Evolutionary conservation across 2,888 invertebrate genomes (phyloP).

Genomic region (Meteorus cinctellus): DNA sequence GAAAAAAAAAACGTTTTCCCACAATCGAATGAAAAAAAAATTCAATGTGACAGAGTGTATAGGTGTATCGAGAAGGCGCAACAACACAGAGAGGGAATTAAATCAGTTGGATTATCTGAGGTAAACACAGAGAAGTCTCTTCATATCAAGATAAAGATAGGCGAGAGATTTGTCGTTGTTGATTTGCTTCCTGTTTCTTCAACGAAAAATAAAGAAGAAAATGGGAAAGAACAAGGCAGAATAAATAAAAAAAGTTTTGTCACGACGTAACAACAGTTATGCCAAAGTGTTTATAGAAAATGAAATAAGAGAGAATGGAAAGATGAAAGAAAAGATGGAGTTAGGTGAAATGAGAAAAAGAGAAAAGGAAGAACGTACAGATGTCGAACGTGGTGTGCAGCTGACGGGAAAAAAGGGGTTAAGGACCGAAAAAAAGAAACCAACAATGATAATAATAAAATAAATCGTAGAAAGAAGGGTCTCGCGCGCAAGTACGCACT

Average conservation of each 20-base stretch:
- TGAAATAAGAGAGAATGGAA: conserved; percentile 47
- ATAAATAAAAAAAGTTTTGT: not conserved
- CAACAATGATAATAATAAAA: not conserved
- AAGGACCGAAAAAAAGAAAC: conserved; percentile 61
- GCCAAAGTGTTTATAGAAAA: conserved; percentile 37
- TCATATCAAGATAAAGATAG: conserved; percentile 29
- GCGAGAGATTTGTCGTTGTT: conserved; percentile 1
- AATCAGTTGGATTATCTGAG: conserved; percentile 15
- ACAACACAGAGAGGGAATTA: not conserved
- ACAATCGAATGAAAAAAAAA: conserved; percentile 1
- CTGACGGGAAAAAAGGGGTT: conserved; percentile 72
- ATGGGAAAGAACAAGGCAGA: not conserved
- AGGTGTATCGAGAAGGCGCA: not conserved
- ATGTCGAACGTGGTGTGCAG: conserved; percentile 68
- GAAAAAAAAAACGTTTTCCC: conserved; percentile 6
- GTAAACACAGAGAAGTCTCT: not conserved
- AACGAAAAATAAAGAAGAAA: conserved; percentile 10
- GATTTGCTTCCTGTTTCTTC: conserved; percentile 32
- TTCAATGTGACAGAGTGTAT: not conserved
- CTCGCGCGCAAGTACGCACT: conserved; percentile 1
- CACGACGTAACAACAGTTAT: conserved; percentile 19
- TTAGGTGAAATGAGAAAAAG: conserved; percentile 37
- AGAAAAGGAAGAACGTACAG: conserved; percentile 60
- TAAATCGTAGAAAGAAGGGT: conserved; percentile 21
- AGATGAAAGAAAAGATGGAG: conserved; percentile 44